A percentile compares a stretch with the other conserved stretches of the same genome.
phyloP scores from a whole-genome alignment of 2,888 invertebrate genomes.

The Coleophora flavipennella region DNA sequence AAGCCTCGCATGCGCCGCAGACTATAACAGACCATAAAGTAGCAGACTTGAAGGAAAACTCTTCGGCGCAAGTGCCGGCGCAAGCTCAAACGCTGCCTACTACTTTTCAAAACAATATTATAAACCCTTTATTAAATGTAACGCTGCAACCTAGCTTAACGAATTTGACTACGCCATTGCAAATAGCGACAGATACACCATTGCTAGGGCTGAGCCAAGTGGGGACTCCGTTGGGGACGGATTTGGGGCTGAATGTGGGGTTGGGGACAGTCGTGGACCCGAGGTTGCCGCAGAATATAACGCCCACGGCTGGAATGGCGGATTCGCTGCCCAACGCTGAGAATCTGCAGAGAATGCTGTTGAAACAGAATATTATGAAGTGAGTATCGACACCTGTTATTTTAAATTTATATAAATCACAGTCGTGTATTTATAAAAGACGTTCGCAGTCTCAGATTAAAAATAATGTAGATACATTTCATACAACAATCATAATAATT shows the following conservation, averaged over 20 bases:
- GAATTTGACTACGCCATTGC: slow-evolving; percentile 50
- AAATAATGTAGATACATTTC: too few relatives aligned
- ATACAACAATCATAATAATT: too few relatives aligned
- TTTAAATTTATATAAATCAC: neutral
- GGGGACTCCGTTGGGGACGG: slow-evolving; percentile 46
- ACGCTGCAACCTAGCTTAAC: slow-evolving; percentile 39
- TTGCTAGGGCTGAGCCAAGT: slow-evolving; percentile 47
- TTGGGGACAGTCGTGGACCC: slow-evolving; percentile 21
- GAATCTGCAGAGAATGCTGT: slow-evolving; percentile 63
- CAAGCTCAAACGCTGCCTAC: slow-evolving; percentile 5
- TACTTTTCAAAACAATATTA: slow-evolving; percentile 20
- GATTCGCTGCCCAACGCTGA: slow-evolving; percentile 49
- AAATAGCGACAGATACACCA: slow-evolving; percentile 55
- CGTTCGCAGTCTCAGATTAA: too few relatives aligned
- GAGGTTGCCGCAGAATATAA: slow-evolving; percentile 31
- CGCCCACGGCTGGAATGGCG: slow-evolving; percentile 33
- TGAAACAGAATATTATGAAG: slow-evolving; percentile 68
- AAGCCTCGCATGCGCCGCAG: slow-evolving; percentile 26
- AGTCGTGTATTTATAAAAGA: too few relatives aligned
- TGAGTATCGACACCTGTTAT: slow-evolving; percentile 26
- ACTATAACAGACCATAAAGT: slow-evolving; percentile 16
- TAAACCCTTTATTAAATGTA: slow-evolving; percentile 27
- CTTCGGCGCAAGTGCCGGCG: too few relatives aligned
- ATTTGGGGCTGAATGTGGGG: slow-evolving; percentile 35
- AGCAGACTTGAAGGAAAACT: slow-evolving; percentile 10